These are phyloP conservation scores for Minunthozetes semirufus DNA, from an alignment of 2,888 invertebrate species.

Conservation along the genomic window DNA sequence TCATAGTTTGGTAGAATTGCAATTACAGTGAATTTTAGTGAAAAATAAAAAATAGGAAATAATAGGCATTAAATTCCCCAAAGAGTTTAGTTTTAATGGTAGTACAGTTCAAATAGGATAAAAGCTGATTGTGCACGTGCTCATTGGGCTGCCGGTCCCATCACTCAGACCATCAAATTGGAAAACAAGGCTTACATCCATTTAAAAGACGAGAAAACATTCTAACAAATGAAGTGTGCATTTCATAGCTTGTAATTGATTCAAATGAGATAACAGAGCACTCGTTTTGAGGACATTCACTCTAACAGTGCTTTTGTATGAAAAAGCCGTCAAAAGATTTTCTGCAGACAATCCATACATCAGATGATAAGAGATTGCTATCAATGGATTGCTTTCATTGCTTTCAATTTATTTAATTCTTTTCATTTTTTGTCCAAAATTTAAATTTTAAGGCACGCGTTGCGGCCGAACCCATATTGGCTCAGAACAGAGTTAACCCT, in stretches of 20 bases:
- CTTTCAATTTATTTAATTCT: neutral
- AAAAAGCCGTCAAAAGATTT: neutral
- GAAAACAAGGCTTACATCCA: neutral
- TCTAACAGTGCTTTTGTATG: neutral
- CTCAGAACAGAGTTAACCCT: conserved; percentile 5
- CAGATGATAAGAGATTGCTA: conserved; percentile 2
- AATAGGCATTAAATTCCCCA: neutral
- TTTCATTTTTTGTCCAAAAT: neutral
- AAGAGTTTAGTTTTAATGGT: neutral
- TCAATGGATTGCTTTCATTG: conserved; percentile 2
- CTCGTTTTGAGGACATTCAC: conserved; percentile 15
- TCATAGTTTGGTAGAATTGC: no score
- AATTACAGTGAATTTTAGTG: neutral
- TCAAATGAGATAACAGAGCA: conserved; percentile 14
- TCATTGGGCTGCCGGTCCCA: neutral
- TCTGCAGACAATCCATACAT: neutral
- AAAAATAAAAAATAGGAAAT: neutral
- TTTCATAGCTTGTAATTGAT: conserved; percentile 24
- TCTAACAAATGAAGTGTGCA: conserved; percentile 1
- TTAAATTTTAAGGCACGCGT: conserved; percentile 20
- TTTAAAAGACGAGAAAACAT: conserved; percentile 5
- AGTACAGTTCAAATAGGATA: neutral
- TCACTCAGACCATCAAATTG: neutral
- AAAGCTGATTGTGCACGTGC: neutral
- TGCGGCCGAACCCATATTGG: neutral